A percentile compares a stretch with the other conserved stretches of the same genome.
Conservation (phyloP, 2,888 invertebrate species). For the Rhabditoides inermis region DNA sequence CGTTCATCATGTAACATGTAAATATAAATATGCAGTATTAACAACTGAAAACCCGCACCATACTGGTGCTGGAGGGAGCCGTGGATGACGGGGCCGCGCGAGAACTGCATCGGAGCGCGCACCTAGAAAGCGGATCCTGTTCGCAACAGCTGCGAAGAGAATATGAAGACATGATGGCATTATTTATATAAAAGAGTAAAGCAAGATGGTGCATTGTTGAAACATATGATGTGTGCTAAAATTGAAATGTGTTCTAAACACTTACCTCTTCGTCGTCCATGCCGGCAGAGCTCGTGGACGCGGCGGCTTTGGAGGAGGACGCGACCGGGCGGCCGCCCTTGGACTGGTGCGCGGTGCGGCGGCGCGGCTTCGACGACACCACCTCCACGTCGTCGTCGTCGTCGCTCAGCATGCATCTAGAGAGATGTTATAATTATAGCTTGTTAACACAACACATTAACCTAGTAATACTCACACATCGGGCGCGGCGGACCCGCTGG, state of each 20-base stretch:
- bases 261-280: constrained; percentile 1
- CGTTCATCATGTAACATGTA: neutral
- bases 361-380: neutral
- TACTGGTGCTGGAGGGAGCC: constrained; percentile 30
- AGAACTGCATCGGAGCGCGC: constrained; percentile 31
- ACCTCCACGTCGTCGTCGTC: constrained; percentile 3
- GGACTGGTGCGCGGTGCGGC: neutral
- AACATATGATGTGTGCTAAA: no score
- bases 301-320: neutral
- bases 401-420: constrained; percentile 3
- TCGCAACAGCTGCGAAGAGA: no score
- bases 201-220: no score
- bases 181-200: no score
- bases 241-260: no score
- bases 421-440: no score
- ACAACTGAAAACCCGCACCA: constrained; percentile 1
- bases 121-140: constrained; percentile 9
- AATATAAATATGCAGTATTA: neutral
- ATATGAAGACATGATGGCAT: no score
- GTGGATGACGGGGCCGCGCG: constrained; percentile 25
- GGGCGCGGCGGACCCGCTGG: no score
- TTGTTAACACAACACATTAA: no score
- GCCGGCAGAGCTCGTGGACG: neutral
- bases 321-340: neutral
- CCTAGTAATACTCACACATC: no score